These are phyloP conservation scores for Cantharis rufa DNA, from an alignment of 2,888 invertebrate species.

Conservation along the genomic window DNA sequence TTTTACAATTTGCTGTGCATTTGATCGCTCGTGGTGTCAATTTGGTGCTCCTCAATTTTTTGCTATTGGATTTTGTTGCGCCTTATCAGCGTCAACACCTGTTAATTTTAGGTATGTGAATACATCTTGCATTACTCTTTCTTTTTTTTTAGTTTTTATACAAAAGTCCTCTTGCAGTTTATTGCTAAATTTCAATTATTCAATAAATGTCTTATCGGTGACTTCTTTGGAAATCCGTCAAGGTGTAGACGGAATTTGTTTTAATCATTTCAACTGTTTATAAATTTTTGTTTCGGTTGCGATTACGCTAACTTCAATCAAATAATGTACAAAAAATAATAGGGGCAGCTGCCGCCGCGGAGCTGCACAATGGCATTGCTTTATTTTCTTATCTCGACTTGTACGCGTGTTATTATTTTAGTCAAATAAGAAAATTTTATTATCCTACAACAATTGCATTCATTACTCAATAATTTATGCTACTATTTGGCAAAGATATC, in stretches of 20 bases:
- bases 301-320: background rate
- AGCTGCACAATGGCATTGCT: background rate
- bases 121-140: background rate
- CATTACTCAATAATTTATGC: background rate
- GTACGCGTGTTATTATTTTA: background rate
- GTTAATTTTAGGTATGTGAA: background rate
- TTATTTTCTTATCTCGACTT: background rate
- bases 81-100: background rate
- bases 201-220: too few species aligned
- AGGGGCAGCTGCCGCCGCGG: background rate
- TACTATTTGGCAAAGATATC: background rate
- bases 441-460: background rate
- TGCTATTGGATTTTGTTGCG: background rate
- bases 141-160: too few species aligned
- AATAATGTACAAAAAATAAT: background rate
- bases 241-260: too few species aligned
- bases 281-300: background rate
- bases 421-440: background rate
- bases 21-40: background rate
- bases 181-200: too few species aligned
- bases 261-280: background rate
- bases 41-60: background rate
- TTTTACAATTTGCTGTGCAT: background rate
- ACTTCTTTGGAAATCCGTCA: too few species aligned
- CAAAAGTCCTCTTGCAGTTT: too few species aligned